A percentile compares a stretch with the other conserved stretches of the same genome.
These are phyloP conservation scores for Paradoxurus hermaphroditus DNA, from an alignment of 2,113 vertebrate genomes.

Conservation along the genomic window DNA sequence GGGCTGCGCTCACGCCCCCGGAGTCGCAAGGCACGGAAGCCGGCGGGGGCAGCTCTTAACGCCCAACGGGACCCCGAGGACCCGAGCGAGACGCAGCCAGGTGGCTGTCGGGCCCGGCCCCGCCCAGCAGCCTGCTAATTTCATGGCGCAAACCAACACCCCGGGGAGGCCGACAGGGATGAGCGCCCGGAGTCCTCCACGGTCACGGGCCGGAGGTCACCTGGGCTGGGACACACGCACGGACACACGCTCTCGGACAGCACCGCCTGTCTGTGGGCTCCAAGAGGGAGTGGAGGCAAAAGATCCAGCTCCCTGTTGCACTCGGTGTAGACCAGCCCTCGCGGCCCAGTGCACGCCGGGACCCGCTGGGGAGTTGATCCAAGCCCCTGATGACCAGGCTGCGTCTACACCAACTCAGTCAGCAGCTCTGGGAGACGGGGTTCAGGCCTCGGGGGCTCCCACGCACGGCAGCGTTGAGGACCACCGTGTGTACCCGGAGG, in stretches of 20 bases:
- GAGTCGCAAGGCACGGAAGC: neutral
- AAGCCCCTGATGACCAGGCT: neutral
- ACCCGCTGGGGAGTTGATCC: rapidly evolving
- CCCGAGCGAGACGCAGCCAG: neutral
- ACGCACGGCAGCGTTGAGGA: rapidly evolving
- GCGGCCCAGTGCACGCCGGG: neutral
- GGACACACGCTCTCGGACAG: neutral
- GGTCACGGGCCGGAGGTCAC: neutral
- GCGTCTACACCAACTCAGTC: neutral
- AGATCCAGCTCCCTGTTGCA: neutral
- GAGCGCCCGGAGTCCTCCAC: neutral
- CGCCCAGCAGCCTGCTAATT: neutral
- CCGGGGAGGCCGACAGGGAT: neutral
- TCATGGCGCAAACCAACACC: neutral
- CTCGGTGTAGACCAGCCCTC: neutral
- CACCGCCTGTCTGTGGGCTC: neutral
- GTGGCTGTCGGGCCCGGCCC: neutral
- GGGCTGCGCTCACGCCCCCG: neutral
- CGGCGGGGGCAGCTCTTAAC: rapidly evolving
- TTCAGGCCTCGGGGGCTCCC: neutral
- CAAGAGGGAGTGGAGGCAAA: neutral
- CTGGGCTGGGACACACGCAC: neutral
- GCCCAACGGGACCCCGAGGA: neutral
- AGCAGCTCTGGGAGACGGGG: neutral
- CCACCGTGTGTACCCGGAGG: rapidly evolving